phyloP scores from a whole-genome alignment of 2,888 invertebrate genomes.

The Tanaodytes sp. region DNA sequence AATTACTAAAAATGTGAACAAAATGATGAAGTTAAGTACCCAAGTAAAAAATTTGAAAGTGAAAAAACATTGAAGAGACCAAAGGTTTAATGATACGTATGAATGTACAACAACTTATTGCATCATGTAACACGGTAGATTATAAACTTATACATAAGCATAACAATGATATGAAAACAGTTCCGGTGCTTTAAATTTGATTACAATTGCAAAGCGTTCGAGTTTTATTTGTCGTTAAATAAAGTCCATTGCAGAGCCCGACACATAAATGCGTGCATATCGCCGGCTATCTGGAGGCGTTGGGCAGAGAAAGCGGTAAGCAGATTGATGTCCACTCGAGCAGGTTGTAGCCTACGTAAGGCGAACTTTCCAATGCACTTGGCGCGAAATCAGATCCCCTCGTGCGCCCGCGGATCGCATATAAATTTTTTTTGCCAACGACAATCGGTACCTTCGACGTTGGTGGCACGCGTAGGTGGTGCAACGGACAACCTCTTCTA shows the following conservation, averaged over 20 bases:
- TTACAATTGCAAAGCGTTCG: background rate
- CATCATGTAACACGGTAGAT: background rate
- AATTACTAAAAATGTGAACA: too few relatives aligned
- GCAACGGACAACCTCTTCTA: constrained; percentile 5
- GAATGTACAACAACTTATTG: too few relatives aligned
- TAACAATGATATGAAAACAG: too few relatives aligned
- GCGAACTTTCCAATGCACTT: constrained; percentile 51
- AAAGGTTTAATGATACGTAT: too few relatives aligned
- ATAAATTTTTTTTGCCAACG: constrained; percentile 27
- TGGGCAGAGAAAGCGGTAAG: constrained; percentile 63
- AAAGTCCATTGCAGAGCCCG: constrained; percentile 14
- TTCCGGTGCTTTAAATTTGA: too few relatives aligned
- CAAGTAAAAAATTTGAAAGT: too few relatives aligned
- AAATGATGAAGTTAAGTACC: too few relatives aligned
- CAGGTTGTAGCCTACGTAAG: constrained; percentile 40
- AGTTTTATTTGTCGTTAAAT: too few relatives aligned
- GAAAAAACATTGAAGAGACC: too few relatives aligned
- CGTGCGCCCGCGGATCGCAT: constrained; percentile 34
- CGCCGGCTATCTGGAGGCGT: constrained; percentile 55
- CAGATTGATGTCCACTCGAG: constrained; percentile 61
- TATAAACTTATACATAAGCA: too few relatives aligned
- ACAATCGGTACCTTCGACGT: constrained; percentile 42
- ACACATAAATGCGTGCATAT: constrained; percentile 42
- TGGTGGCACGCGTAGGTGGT: constrained; percentile 50
- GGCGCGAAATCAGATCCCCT: constrained; percentile 35